Evolutionary conservation across 2,113 vertebrate species (phyloP), one percentile per base, ranked within the genome.

Genomic region (Acinonyx jubatus): DNA sequence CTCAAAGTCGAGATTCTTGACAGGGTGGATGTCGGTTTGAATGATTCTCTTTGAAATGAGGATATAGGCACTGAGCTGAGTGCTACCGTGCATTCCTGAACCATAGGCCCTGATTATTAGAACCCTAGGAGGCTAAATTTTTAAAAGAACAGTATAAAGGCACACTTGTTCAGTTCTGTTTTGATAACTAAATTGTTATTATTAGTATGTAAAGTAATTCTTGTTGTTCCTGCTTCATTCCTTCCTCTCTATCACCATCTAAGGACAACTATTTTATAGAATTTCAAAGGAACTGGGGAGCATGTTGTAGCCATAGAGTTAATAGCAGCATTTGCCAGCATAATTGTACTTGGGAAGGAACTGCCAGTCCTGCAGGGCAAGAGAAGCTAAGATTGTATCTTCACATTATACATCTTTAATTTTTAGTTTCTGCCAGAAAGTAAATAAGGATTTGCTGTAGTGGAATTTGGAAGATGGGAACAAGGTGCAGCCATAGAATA

Each of bases 1-100:
- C 98, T 99, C 99, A 99, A 99, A 99, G 99, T 99, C 95, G 92
- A 98, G 98, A 98, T 98, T 99, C 98, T 99, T 99, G 99, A 99
- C 99, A 98, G 98, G 97, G 97, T 98, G 78, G 98, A 98, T 98
- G 98, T 98, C 21, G 98, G 98, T 98, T 98, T 99, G 98, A 99
- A 99, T 99, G 99, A 99, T 99, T 99, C 99, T 99, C 99, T 99
- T 99, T 99, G 99, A 99, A 99, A 99, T 99, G 99, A 98, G 98
- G 98, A 99, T 98, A 97, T 91, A 98, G 98, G 93, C 97, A 48
- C 97, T 90, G 98, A 98, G 97, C 97, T 97, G 98, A 98, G 89
- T 95, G 98, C 98, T 98, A 92, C 98, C 14, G 13, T 98, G 98
- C 97, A 98, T 99, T 99, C 98, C 98, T 98, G 98, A 99, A 83